These are phyloP conservation scores for Glaucomys volans DNA, from an alignment of 2,113 vertebrate genomes.

Conservation along the genomic window DNA sequence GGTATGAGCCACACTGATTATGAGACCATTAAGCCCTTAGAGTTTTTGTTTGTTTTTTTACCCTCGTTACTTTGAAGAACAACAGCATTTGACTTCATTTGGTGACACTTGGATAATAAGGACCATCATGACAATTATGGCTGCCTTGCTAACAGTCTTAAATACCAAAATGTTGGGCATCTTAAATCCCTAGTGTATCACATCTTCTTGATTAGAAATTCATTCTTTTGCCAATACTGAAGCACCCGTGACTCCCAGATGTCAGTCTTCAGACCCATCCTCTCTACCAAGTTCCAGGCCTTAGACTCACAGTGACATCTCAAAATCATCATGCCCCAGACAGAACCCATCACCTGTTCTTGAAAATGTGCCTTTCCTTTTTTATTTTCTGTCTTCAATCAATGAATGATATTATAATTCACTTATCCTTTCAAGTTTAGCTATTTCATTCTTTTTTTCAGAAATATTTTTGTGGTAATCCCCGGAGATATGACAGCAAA, in stretches of 20 bases:
- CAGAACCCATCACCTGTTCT: neutral
- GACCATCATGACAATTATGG: too few species aligned
- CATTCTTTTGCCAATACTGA: neutral
- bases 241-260: neutral
- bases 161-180: neutral
- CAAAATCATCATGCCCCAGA: neutral
- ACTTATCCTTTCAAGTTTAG: neutral
- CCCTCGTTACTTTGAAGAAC: neutral
- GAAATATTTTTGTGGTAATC: neutral
- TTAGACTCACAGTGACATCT: neutral
- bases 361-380: neutral
- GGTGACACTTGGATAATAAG: neutral
- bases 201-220: neutral
- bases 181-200: neutral
- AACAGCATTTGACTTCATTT: neutral
- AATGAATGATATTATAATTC: neutral
- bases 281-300: neutral
- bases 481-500: neutral
- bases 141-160: neutral
- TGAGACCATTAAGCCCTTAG: neutral
- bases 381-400: neutral
- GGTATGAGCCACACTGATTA: neutral
- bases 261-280: neutral
- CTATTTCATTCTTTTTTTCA: neutral
- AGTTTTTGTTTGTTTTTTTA: neutral